Evolutionary conservation across 2,113 vertebrate species (phyloP).

Genomic region (Myotis brandtii): DNA sequence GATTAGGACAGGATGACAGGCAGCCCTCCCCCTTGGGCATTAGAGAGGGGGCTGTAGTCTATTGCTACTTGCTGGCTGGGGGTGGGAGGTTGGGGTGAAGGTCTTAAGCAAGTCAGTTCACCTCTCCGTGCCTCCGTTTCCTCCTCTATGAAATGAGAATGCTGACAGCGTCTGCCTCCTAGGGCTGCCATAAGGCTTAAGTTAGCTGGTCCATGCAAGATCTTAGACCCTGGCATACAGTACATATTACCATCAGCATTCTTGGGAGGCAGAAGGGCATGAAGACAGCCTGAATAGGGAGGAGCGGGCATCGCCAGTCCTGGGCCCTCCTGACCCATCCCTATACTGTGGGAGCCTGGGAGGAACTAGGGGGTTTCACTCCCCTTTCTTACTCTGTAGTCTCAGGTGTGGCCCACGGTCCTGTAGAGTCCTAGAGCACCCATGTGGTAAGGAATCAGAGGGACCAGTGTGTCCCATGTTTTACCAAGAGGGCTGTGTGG

Average conservation of each 20-base stretch:
- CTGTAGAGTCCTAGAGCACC: neutral
- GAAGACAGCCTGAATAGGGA: neutral
- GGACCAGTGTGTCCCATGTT: neutral
- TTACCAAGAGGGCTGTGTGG: neutral
- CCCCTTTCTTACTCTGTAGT: neutral
- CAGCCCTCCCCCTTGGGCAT: neutral
- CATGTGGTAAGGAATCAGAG: neutral
- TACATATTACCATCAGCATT: fast-evolving
- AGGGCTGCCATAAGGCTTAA: neutral
- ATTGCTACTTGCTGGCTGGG: neutral
- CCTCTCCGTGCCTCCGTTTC: neutral
- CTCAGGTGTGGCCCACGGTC: too few species aligned
- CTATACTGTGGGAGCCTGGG: neutral
- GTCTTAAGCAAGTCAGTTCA: neutral
- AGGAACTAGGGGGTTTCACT: fast-evolving
- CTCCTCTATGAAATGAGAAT: neutral
- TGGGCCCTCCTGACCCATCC: neutral
- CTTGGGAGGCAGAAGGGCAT: neutral
- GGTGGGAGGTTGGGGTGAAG: too few species aligned
- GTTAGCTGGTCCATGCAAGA: neutral
- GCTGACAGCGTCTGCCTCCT: neutral
- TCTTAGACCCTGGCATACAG: neutral
- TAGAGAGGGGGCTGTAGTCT: fast-evolving
- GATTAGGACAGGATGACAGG: neutral
- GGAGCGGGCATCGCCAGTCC: fast-evolving